Percentiles rank a stretch among this genome's conserved stretches.
These are phyloP conservation scores for Rutpela maculata DNA, from an alignment of 2,888 invertebrate species.

Conservation along the genomic window DNA sequence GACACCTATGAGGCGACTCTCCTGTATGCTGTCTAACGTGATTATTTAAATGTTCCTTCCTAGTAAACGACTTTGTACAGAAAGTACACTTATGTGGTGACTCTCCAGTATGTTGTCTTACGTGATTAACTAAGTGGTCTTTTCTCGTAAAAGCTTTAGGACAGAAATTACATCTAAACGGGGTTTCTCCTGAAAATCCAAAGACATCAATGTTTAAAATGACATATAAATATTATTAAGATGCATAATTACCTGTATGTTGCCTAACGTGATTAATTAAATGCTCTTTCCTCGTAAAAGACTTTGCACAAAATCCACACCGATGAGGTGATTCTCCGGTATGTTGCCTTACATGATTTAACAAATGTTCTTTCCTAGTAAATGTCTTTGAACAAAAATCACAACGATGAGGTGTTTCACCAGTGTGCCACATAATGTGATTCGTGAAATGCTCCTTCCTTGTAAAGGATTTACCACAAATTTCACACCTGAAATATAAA, in stretches of 20 bases:
- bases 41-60: conserved; percentile 89
- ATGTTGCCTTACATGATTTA: conserved; percentile 87
- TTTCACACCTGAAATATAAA: conserved; percentile 80
- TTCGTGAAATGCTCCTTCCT: conserved; percentile 93
- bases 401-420: conserved; percentile 86
- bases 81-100: conserved; percentile 86
- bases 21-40: conserved; percentile 92
- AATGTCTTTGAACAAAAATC: conserved; percentile 88
- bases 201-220: neutral
- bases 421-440: conserved; percentile 91
- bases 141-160: conserved; percentile 91
- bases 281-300: conserved; percentile 91
- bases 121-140: conserved; percentile 87
- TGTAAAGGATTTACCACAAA: conserved; percentile 92
- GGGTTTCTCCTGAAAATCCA: conserved; percentile 74
- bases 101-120: conserved; percentile 82
- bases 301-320: conserved; percentile 90
- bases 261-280: conserved; percentile 90
- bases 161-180: conserved; percentile 89
- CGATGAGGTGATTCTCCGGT: conserved; percentile 90
- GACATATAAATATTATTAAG: neutral
- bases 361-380: conserved; percentile 84
- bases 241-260: conserved; percentile 77
- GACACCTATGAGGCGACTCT: conserved; percentile 90
- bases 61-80: conserved; percentile 86